Conservation (phyloP, 2,113 vertebrate species). For the Hystrix brachyura region DNA sequence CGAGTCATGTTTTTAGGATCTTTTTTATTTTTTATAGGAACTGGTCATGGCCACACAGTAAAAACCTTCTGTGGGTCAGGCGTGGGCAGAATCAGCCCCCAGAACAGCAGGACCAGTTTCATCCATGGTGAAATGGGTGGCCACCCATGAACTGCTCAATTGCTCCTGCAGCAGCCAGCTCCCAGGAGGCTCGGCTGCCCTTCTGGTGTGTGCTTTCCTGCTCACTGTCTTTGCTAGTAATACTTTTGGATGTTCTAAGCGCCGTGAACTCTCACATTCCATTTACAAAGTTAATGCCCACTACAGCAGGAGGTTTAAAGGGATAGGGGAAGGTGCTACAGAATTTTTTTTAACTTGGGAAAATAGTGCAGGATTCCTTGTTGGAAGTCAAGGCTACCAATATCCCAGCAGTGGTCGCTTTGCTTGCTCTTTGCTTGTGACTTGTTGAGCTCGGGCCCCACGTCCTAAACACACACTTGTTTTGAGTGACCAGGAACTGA, state of each 20-base stretch:
- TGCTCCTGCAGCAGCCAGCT: not conserved
- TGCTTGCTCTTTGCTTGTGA: not conserved
- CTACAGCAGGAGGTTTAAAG: not conserved
- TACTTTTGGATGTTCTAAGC: not conserved
- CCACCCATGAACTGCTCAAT: not conserved
- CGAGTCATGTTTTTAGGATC: not conserved
- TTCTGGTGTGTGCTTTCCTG: not conserved
- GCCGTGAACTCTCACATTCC: not conserved
- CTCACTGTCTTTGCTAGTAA: not conserved
- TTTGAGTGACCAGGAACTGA: not conserved
- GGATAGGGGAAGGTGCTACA: not conserved
- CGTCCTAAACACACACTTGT: not conserved
- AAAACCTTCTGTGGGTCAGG: not conserved
- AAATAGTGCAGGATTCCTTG: not conserved
- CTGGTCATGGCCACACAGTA: not conserved
- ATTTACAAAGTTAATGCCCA: not conserved
- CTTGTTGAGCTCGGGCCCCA: no score
- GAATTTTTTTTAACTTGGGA: not conserved
- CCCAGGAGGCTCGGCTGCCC: not conserved
- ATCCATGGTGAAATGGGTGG: not conserved
- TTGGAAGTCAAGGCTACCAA: not conserved
- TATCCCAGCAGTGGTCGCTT: not conserved
- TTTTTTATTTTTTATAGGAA: not conserved
- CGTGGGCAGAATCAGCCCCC: not conserved
- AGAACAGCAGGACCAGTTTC: conserved; percentile 13